Evolutionary conservation across 2,888 invertebrate species (phyloP).

Genomic region (Nomada fabriciana): DNA sequence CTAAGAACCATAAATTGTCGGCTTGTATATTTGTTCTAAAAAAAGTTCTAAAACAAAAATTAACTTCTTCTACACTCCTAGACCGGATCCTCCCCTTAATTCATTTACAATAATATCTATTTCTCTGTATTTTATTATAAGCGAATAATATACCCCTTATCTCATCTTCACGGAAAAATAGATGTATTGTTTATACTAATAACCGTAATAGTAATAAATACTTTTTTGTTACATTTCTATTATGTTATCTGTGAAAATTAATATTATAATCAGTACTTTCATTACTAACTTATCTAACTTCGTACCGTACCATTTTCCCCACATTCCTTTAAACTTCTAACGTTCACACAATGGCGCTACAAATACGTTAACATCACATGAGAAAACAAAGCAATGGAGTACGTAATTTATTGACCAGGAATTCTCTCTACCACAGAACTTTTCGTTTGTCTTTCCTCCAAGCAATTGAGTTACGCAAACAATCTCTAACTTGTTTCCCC

Average conservation of each 20-base stretch:
- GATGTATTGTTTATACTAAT: not conserved
- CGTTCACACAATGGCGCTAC: not conserved
- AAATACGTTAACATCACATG: not conserved
- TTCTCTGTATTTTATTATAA: too few relatives aligned
- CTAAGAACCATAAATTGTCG: too few relatives aligned
- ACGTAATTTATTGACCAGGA: slow-evolving; percentile 2
- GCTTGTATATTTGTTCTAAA: not conserved
- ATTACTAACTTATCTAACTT: too few relatives aligned
- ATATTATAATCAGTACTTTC: too few relatives aligned
- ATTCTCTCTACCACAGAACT: not conserved
- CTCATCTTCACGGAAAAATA: not conserved
- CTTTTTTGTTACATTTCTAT: not conserved
- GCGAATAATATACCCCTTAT: too few relatives aligned
- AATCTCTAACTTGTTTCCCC: not conserved
- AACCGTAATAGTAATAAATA: not conserved
- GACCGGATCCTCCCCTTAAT: too few relatives aligned
- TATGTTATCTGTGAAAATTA: not conserved
- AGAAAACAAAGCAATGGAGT: not conserved
- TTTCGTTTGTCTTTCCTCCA: slow-evolving; percentile 15
- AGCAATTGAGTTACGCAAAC: slow-evolving; percentile 1
- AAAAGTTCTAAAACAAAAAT: too few relatives aligned
- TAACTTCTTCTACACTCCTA: too few relatives aligned
- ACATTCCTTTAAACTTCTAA: not conserved
- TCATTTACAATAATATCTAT: too few relatives aligned
- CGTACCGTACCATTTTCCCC: not conserved